These are phyloP conservation scores for Hymenopus coronatus DNA, from an alignment of 2,888 invertebrate species.

Conservation along the genomic window DNA sequence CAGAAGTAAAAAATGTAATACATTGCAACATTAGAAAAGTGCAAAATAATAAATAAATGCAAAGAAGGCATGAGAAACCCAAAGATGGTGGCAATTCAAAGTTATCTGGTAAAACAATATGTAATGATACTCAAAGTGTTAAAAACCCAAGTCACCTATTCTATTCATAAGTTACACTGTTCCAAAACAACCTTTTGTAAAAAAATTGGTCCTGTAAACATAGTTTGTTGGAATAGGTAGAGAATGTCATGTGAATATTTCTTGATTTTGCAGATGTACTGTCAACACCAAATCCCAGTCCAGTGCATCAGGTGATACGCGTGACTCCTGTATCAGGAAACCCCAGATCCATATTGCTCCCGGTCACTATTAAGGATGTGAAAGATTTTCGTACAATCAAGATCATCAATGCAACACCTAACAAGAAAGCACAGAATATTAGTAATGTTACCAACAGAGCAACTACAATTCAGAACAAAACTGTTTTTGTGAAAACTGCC, in stretches of 20 bases:
- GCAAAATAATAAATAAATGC: too few relatives aligned
- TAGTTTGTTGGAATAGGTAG: too few relatives aligned
- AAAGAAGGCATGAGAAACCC: too few relatives aligned
- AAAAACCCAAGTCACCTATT: too few relatives aligned
- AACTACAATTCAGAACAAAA: neutral
- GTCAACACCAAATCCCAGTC: constrained; percentile 2
- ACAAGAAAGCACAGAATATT: neutral
- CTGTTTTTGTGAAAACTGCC: constrained; percentile 11
- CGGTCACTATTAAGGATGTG: constrained; percentile 66
- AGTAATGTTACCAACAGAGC: neutral
- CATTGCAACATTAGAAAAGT: too few relatives aligned
- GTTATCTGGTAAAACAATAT: too few relatives aligned
- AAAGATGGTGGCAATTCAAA: too few relatives aligned
- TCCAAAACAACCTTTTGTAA: too few relatives aligned
- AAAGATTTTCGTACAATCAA: constrained; percentile 70
- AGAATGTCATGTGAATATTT: neutral
- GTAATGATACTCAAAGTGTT: too few relatives aligned
- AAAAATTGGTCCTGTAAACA: too few relatives aligned
- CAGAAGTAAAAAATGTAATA: too few relatives aligned
- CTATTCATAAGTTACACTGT: too few relatives aligned
- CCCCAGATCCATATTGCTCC: constrained; percentile 65
- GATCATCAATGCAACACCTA: constrained; percentile 60
- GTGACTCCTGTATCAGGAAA: constrained; percentile 46
- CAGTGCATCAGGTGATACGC: constrained; percentile 36
- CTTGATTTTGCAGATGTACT: constrained; percentile 13